Evolutionary conservation across 2,888 invertebrate genomes (phyloP), one percentile per base, ranked within the genome.

Genomic region (Scaeva pyrastri): DNA sequence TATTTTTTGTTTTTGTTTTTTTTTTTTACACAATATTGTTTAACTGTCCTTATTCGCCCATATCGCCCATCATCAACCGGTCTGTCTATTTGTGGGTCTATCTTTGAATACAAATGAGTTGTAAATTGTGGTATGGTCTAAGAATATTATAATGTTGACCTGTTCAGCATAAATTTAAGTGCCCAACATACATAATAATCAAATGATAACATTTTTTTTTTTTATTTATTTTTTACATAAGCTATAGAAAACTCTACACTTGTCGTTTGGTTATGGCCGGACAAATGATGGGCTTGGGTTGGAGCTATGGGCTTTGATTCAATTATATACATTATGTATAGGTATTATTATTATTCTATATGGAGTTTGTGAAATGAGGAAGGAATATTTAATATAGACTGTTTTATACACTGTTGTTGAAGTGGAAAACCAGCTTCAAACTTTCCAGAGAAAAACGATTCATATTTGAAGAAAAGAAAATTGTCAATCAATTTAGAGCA

Each of bases 111-210:
- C 52, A 21, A 68, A 68, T 68, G 5, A 68, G 50, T n/a, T 21
- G 60, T 60, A 36, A 66, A 39, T 50, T 5, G 52, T 68, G 41
- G 26, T 14, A 36, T 5, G 8, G 19, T 41, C 8, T n/a, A 36
- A 48, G 48, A 66, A 52, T 16, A 39, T 39, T 31, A 5, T 31
- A 21, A 41, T 39, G 11, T n/a, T 10, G n/a, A 12, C 23, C 68
- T 68, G 68, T 39, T 52, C 52, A 39, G 68, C 68, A 68, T 68
- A 52, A n/a, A n/a, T 39, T 68, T 52, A 39, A 52, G 68, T 52
- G 68, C 50, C 21, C 52, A 68, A 68, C 52, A 68, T 68, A 68
- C 52, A 68, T 52, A 68, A 52, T 68, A 21, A 52, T 41, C 68
- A 68, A 68, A 39, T 36, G 10, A 52, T 68, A 39, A n/a, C n/a